Evolutionary conservation across 1,140 invertebrate genomes (phyloP).

Genomic region (Orchestia grillus): DNA sequence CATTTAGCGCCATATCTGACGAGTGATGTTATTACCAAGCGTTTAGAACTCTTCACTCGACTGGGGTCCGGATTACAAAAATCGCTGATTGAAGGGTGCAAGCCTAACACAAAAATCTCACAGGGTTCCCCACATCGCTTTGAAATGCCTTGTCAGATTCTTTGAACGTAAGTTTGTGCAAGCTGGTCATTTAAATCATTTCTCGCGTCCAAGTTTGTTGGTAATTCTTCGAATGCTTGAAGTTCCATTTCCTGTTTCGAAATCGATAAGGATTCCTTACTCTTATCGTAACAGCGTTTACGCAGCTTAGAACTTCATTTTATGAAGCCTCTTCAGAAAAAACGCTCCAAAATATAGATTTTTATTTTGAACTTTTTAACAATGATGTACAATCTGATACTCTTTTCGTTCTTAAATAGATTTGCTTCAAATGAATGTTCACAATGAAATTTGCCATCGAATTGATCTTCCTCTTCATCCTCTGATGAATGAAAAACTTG

Average conservation of each 20-base stretch:
- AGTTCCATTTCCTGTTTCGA: neutral
- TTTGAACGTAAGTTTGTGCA: neutral
- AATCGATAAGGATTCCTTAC: neutral
- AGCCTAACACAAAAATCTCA: conserved; percentile 1
- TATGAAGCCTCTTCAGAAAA: neutral
- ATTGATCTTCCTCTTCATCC: no score
- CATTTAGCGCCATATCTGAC: conserved; percentile 16
- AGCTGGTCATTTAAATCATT: neutral
- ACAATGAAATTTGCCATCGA: no score
- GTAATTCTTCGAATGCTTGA: neutral
- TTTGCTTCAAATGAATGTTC: no score
- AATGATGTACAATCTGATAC: no score
- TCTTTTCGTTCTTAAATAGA: no score
- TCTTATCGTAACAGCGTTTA: neutral
- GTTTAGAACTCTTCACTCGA: neutral
- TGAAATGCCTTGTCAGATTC: neutral
- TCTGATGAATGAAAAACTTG: no score
- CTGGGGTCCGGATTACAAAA: neutral
- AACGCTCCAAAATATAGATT: no score
- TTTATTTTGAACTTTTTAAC: no score
- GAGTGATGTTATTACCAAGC: neutral
- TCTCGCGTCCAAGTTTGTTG: neutral
- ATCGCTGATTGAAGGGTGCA: neutral
- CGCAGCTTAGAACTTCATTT: neutral
- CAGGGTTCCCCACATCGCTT: neutral